Percentiles rank a stretch among this genome's conserved stretches.
Evolutionary conservation across 2,797 vertebrate genomes (phyloP).

Genomic region (Chaenodraco wilsoni): DNA sequence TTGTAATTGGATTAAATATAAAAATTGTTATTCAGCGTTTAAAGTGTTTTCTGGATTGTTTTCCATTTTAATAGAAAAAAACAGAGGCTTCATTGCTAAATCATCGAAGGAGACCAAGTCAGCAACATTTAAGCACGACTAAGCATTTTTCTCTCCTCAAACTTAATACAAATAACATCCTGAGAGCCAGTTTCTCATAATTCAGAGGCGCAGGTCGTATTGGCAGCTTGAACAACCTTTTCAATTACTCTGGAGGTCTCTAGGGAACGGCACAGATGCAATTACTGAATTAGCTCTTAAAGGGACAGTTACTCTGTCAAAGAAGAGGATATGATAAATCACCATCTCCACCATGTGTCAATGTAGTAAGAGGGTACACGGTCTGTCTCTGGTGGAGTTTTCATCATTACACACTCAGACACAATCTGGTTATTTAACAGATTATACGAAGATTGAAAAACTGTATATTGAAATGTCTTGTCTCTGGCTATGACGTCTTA

Average conservation of each 20-base stretch:
- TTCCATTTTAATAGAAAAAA: background rate
- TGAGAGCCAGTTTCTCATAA: constrained; percentile 27
- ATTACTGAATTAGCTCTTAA: constrained; percentile 76
- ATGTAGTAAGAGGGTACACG: constrained; percentile 8
- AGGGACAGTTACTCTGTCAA: constrained; percentile 50
- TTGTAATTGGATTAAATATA: background rate
- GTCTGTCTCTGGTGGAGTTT: background rate
- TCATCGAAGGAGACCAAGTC: constrained; percentile 8
- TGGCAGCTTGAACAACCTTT: constrained; percentile 65
- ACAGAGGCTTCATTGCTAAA: background rate
- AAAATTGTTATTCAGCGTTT: background rate
- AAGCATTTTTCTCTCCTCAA: constrained; percentile 2
- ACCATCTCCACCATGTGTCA: constrained; percentile 16
- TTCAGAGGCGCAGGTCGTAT: constrained; percentile 36
- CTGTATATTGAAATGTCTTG: background rate
- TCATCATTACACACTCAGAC: background rate
- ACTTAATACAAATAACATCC: constrained; percentile 15
- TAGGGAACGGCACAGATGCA: constrained; percentile 58
- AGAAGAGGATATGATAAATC: constrained; percentile 57
- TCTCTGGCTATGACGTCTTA: background rate
- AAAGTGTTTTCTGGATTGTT: background rate
- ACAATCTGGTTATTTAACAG: constrained; percentile 1
- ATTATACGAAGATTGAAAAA: background rate
- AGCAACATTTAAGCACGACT: constrained; percentile 18
- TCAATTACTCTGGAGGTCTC: constrained; percentile 75